These are phyloP conservation scores for Petrolisthes manimaculis DNA, from an alignment of 2,888 invertebrate genomes.

Conservation along the genomic window DNA sequence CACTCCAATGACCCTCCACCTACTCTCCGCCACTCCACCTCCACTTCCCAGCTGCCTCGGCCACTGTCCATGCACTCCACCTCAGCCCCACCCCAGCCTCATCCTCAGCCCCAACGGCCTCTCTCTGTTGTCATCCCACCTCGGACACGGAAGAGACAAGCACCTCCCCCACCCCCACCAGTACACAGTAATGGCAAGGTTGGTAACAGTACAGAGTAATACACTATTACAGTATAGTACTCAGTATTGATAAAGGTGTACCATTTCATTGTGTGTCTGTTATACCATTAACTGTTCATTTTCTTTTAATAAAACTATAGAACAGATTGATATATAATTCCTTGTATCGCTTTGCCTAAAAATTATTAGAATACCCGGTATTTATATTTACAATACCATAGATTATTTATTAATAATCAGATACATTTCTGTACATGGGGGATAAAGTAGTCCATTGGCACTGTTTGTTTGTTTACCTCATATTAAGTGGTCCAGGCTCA, in stretches of 20 bases:
- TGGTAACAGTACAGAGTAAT: background rate
- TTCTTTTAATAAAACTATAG: too few species aligned
- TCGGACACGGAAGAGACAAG: conserved; percentile 47
- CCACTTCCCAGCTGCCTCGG: background rate
- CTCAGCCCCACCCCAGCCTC: background rate
- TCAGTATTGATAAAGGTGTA: background rate
- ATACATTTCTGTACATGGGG: too few species aligned
- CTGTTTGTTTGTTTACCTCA: too few species aligned
- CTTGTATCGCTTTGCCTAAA: too few species aligned
- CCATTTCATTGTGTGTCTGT: too few species aligned
- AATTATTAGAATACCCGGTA: too few species aligned
- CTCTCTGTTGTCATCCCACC: conserved; percentile 32
- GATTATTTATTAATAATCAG: too few species aligned
- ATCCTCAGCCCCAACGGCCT: conserved; percentile 18
- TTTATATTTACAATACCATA: too few species aligned
- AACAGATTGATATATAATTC: too few species aligned
- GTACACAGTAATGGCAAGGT: conserved; percentile 50
- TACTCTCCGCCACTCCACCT: background rate
- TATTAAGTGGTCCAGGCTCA: too few species aligned
- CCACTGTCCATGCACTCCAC: background rate
- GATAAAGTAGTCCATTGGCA: too few species aligned
- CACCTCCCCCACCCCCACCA: conserved; percentile 34
- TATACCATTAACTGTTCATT: too few species aligned
- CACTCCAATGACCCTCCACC: conserved; percentile 14
- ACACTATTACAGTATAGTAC: background rate